Percentiles rank a stretch among this genome's conserved stretches.
Conservation (phyloP, 2,797 vertebrate genomes). For the Hoplostethus atlanticus region DNA sequence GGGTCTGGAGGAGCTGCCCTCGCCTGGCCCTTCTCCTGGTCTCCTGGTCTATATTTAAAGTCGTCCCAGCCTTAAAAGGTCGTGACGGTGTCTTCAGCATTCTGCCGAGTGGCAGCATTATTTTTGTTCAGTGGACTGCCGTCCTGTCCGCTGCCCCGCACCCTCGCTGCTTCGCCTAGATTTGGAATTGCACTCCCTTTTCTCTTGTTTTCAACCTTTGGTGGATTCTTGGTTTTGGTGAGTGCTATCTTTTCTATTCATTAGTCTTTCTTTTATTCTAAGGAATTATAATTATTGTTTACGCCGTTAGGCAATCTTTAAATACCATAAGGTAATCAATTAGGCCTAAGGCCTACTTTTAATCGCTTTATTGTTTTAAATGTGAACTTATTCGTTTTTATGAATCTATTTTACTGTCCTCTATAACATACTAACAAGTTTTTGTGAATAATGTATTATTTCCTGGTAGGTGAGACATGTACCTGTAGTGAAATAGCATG, state of each 20-base stretch:
- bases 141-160: slow-evolving; percentile 85
- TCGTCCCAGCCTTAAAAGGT: slow-evolving; percentile 95
- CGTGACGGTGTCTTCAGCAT: slow-evolving; percentile 89
- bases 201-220: slow-evolving; percentile 46
- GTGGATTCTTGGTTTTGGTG: slow-evolving; percentile 82
- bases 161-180: slow-evolving; percentile 82
- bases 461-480: slow-evolving; percentile 40
- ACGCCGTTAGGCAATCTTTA: background rate
- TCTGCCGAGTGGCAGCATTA: slow-evolving; percentile 96
- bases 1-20: slow-evolving; percentile 34
- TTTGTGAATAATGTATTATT: background rate
- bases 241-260: slow-evolving; percentile 66
- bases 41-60: slow-evolving; percentile 94
- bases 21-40: slow-evolving; percentile 56
- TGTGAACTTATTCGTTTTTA: slow-evolving; percentile 1
- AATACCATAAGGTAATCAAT: background rate
- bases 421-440: slow-evolving; percentile 37
- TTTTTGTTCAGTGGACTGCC: slow-evolving; percentile 92
- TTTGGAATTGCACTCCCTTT: slow-evolving; percentile 77
- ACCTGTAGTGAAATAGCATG: slow-evolving; percentile 22
- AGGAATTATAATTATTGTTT: background rate
- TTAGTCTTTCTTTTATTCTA: background rate
- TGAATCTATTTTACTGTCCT: background rate
- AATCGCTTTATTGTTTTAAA: slow-evolving; percentile 1
- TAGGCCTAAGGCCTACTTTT: slow-evolving; percentile 26